Base-by-base conservation (phyloP, 2,888 invertebrate species). In the Lepidocyrtoides sp. region DNA sequence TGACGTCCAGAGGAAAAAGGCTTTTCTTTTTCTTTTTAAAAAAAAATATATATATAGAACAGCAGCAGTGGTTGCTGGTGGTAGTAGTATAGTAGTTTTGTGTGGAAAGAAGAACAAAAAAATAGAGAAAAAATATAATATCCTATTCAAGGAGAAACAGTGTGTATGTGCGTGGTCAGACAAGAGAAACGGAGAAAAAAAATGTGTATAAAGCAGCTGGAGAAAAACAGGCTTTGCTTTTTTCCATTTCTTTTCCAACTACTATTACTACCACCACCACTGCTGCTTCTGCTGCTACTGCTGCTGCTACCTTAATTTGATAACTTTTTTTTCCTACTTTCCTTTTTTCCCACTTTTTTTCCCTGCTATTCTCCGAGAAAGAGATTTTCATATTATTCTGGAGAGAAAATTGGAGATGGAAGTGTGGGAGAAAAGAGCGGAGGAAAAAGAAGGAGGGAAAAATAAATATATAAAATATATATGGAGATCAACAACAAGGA, bases 241-340 rank as follows among this genome's bases (percentile, higher is more conserved):
- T 82, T 83, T 44, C 48, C 48, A 51, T 51, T 51, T 17, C 51
- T 51, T 3, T 17, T 14, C 4, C 51, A 17, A 51, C 51, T n/a
- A 17, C 51, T 36, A n/a, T n/a, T n/a, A n/a, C n/a, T n/a, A n/a
- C n/a, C n/a, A n/a, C n/a, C n/a, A n/a, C n/a, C n/a, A n/a, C 41
- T 41, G 41, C 10, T 10, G 41, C 41, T 41, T 41, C 10, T 41
- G n/a, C 10, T 41, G 51, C n/a, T 4, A 14, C 2, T 5, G n/a
- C 51, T 51, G n/a, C 17, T 32, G 63, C 63, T 85, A 54, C 75
- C 87, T 79, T 88, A 88, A 88, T 79, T 88, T 79, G 87, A 88
- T 88, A 79, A 88, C 87, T 88, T 88, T 88, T 79, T 81, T 32
- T 63, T 77, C 87, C 54, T 12, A 48, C 17, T 79, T 54, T 41